Base-by-base conservation (phyloP, 2,888 invertebrate genomes). In the Amphipoea lucens region DNA sequence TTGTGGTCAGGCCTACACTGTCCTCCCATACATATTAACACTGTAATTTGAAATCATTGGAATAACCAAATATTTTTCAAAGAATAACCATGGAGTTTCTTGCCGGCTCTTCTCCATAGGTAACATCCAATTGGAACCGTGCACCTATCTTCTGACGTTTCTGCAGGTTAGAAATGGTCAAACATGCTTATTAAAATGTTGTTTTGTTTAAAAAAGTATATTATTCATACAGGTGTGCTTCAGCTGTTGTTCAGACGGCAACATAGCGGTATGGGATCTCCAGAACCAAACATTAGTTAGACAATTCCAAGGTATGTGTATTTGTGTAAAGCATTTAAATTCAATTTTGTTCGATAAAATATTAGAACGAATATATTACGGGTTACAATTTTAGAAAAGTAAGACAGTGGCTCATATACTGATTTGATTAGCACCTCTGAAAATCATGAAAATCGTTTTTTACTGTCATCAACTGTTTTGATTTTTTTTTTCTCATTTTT, bases 161-260 rank as follows among this genome's bases (percentile, higher is more conserved):
- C n/a, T n/a, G n/a, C n/a, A n/a, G n/a, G n/a, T n/a, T 4, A n/a
- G 60, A n/a, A 60, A 60, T 60, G 12, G n/a, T 12, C 60, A n/a
- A 23, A n/a, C 12, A 5, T n/a, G n/a, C 12, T 12, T n/a, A 62
- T 62, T 62, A 62, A 29, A 29, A 62, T 5, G 12, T 29, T 29
- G 62, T 29, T 62, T 29, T 62, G 0, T 14, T 62, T 14, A 6
- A 62, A 62, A 60, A 62, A 0, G 5, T 3, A 14, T 40, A n/a
- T 71, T 71, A 42, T 40, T 79, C 72, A n/a, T n/a, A 17, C 93
- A 97, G 97, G 97, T 99, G 83, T 99, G 99, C 97, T 99, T 99
- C 97, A 99, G 99, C 94, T 99, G 99, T 95, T 99, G 99, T 97
- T 99, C 99, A 91, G 99, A 99, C 94, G 99, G 99, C 60, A 99